Evolutionary conservation across 2,888 invertebrate genomes (phyloP), one percentile per base, ranked within the genome.

Genomic region (Pilophorus perplexus): DNA sequence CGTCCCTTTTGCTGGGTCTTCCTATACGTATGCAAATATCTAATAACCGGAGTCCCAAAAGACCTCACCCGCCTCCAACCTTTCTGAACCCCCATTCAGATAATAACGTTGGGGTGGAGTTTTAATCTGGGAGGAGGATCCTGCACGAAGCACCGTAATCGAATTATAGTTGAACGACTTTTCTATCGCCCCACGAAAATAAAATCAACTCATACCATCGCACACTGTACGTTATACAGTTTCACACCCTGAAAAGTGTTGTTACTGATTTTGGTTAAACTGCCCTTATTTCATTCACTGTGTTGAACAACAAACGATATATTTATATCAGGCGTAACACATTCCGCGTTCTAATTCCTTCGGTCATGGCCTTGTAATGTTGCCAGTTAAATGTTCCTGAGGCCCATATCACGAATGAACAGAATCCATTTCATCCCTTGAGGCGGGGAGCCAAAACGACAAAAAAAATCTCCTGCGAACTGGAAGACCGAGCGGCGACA

Each of bases 21-120:
- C 40, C 59, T 59, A 59, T 59, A 59, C 59, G 59, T 59, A 59
- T 59, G 59, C 59, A 59, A 59, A 59, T 59, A 59, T 59, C 59
- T 40, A 59, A 59, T 59, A 59, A 59, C 59, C 59, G 42, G 42
- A 14, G 40, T 10, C 23, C 42, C 42, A 18, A 20, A 20, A 48
- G 48, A 12, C n/a, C 46, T 20, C 46, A 12, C 14, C n/a, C 6
- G 23, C 46, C 46, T 12, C 22, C 18, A 52, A 52, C 25, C 23
- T 20, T 23, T 14, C 4, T n/a, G n/a, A n/a, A n/a, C n/a, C 18
- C 46, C 18, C 48, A 28, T 52, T 52, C 25, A 16, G 52, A 28
- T 28, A n/a, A 14, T 5, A 52, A 52, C 52, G 52, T 10, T 14
- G 8, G 59, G 59, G 59, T 48, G 48, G 52, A 55, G 59, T 59